Conservation (phyloP, 1,140 invertebrate species). For the Drosophila kikkawai region DNA sequence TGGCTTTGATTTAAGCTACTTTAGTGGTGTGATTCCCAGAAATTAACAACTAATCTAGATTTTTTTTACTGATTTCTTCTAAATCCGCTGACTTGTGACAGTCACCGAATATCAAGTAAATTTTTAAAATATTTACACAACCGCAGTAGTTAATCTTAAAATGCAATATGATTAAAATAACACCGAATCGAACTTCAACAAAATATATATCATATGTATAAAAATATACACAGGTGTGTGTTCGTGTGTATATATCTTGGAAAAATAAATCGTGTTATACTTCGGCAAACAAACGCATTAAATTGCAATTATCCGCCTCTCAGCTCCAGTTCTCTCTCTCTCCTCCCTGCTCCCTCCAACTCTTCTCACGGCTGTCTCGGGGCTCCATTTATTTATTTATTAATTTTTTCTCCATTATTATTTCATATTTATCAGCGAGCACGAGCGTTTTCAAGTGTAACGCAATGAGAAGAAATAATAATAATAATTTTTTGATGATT, state of each 20-base stretch:
- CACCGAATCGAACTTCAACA: conserved; percentile 38
- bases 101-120: background rate
- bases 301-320: conserved; percentile 71
- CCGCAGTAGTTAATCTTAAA: conserved; percentile 50
- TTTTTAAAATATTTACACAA: conserved; percentile 40
- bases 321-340: conserved; percentile 19
- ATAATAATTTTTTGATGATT: conserved; percentile 55
- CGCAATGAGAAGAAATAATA: conserved; percentile 36
- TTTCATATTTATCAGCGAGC: conserved; percentile 61
- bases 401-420: conserved; percentile 68
- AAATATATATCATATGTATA: conserved; percentile 17
- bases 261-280: conserved; percentile 62
- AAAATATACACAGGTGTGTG: background rate
- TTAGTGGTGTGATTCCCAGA: background rate
- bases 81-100: background rate
- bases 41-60: background rate
- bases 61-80: background rate
- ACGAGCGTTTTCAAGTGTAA: conserved; percentile 53
- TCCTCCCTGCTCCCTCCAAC: background rate
- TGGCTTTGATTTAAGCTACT: no score
- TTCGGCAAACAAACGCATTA: conserved; percentile 74
- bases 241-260: conserved; percentile 36
- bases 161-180: conserved; percentile 44
- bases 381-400: conserved; percentile 70
- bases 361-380: conserved; percentile 17